Evolutionary conservation across 1,140 invertebrate genomes (phyloP).

Genomic region (Drosophila tsacasi): DNA sequence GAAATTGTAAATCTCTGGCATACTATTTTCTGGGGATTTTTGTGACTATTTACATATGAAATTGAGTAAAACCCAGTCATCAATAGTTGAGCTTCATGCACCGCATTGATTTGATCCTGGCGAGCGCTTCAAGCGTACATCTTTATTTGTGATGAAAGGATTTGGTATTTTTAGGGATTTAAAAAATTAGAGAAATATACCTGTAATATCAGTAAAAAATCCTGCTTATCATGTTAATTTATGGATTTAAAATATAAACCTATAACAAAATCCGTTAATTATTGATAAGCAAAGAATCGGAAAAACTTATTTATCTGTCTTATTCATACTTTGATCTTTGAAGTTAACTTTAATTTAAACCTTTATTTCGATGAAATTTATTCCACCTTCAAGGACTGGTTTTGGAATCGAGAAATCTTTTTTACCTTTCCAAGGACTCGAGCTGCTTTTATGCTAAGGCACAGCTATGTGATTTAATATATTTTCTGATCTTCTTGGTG

Average conservation of each 20-base stretch:
- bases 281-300: not conserved
- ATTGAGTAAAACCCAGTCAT: constrained; percentile 3
- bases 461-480: constrained; percentile 18
- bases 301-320: not conserved
- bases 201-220: not conserved
- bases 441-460: not conserved
- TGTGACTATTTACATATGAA: constrained; percentile 23
- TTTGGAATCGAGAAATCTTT: no score
- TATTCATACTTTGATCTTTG: not conserved
- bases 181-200: not conserved
- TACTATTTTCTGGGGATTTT: not conserved
- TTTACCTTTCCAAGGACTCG: constrained; percentile 1
- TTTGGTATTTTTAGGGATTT: not conserved
- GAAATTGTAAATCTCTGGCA: constrained; percentile 14
- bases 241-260: not conserved
- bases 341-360: not conserved
- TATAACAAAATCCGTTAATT: not conserved
- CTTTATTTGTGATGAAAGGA: not conserved
- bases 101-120: not conserved
- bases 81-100: constrained; percentile 14
- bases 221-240: no score
- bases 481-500: not conserved
- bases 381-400: not conserved
- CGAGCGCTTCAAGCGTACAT: not conserved
- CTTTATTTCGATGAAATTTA: not conserved